Evolutionary conservation across 2,797 vertebrate species (phyloP), one percentile per base, ranked within the genome.

Genomic region (Coilia nasus): DNA sequence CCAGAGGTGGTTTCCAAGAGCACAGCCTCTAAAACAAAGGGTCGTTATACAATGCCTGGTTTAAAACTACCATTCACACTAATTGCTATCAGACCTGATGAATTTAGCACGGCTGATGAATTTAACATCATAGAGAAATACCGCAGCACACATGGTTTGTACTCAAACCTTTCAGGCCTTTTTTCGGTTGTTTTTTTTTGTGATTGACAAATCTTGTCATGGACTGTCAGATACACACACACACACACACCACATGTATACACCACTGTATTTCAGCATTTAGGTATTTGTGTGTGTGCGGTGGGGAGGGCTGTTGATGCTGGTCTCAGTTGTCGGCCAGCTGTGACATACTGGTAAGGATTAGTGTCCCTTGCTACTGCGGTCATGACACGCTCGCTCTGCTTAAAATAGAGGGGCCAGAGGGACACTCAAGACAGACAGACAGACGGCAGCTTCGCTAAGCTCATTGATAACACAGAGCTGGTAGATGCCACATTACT

Each of bases 351-450:
- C 87, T 88, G 87, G 87, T 86, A 87, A 86, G 85, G 87, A 92
- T 91, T 87, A 89, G 87, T 86, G 86, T 86, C 47, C 90, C 83
- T 67, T 83, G 92, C 92, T 85, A 9, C 71, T 86, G 31, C 31
- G 6, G 80, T 89, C 81, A 88, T 89, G 90, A 91, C 71, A 12
- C 84, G 82, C 83, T 86, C 78, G 64, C 31, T 54, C 50, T 75
- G 85, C 93, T 93, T 88, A 94, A 95, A 95, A 96, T 96, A 95
- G 93, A 92, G 92, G 82, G 14, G 57, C 31, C 86, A 92, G 90
- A 85, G 81, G 83, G 89, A 89, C 88, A 92, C 83, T 92, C 88
- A 90, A 90, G 9, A 54, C 9, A 54, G 50, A 54, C 50, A 54
- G 9, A 54, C 50, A 84, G 62, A 35, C 75, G n/a, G 67, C 31